Base-by-base conservation (phyloP, 2,797 vertebrate species). In the Myotis findleyi region DNA sequence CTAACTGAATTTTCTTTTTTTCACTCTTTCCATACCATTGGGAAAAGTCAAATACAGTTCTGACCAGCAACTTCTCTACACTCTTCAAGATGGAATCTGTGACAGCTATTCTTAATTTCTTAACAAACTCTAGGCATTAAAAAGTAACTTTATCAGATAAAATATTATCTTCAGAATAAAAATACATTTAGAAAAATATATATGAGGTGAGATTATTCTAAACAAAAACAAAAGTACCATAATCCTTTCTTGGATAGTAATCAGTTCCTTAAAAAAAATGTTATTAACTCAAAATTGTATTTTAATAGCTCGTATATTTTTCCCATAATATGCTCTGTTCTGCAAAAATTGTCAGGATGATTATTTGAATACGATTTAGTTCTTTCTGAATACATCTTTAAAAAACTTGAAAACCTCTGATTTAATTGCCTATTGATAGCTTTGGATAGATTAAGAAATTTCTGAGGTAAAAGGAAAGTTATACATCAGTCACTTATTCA, bases 361-460 rank as follows among this genome's bases (percentile, higher is more conserved):
- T 44, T n/a, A 12, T n/a, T n/a, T 36, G 25, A 90, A 55, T 44
- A 44, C 18, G 33, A 12, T 8, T 38, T 59, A 27, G 18, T 41
- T 72, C 21, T 92, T 89, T 82, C 55, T 82, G 53, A 92, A 6
- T 87, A 86, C 17, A 51, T 71, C 16, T 77, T 82, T 64, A 59
- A 59, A 41, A 57, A 77, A 30, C 14, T 81, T 53, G 4, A 38
- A 76, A 53, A 66, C 27, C 51, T 76, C 33, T 55, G 6, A 71
- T n/a, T 55, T 68, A 86, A 33, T 38, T 47, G 4, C 12, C 2
- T 69, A 49, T 14, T 27, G 18, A 44, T 89, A 49, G 51, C 33
- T 62, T 68, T 68, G 64, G 3, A 38, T 11, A 81, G 18, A 25
- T 0, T 68, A 30, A 57, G 36, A 80, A 21, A 55, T 72, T 64